These are phyloP conservation scores for Ceyx cyanopectus DNA, from an alignment of 2,113 vertebrate species.

Conservation along the genomic window DNA sequence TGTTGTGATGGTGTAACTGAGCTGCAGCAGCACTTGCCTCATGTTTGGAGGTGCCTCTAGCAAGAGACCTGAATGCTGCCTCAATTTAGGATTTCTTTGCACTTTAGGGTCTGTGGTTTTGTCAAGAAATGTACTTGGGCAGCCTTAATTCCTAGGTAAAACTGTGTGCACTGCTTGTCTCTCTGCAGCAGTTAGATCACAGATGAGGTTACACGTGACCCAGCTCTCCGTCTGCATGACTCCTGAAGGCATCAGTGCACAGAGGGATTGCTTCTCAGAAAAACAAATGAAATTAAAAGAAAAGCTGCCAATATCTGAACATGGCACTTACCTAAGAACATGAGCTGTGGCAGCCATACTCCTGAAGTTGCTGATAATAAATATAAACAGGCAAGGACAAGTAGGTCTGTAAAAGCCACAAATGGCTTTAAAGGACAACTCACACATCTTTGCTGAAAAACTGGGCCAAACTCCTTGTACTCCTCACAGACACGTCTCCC, in stretches of 20 bases:
- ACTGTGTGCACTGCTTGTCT: not conserved
- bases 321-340: not conserved
- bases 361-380: not conserved
- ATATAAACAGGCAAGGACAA: not conserved
- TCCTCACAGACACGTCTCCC: accelerated
- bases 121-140: not conserved
- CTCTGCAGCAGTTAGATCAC: not conserved
- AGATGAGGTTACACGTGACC: not conserved
- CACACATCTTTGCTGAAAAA: not conserved
- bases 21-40: not conserved
- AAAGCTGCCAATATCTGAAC: not conserved
- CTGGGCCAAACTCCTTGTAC: not conserved
- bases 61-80: not conserved
- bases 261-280: not conserved
- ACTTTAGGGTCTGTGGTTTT: not conserved
- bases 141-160: not conserved
- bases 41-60: not conserved
- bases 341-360: not conserved
- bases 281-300: not conserved
- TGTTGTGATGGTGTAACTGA: not conserved
- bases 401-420: not conserved
- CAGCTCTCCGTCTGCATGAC: not conserved
- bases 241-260: not conserved
- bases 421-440: not conserved
- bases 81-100: not conserved